Conservation (phyloP, 2,888 invertebrate species). For the Poecilus cupreus region DNA sequence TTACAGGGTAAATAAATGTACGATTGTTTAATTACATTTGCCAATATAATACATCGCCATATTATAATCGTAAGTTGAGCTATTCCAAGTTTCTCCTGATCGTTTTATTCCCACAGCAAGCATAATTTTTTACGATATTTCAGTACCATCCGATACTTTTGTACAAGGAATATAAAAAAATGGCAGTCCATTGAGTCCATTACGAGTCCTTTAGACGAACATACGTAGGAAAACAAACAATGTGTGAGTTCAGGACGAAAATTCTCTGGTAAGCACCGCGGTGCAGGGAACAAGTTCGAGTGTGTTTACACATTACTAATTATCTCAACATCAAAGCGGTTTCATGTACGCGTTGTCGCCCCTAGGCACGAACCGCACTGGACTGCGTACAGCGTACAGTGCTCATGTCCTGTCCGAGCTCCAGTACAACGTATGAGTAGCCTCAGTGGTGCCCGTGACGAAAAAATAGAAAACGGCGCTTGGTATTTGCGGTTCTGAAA, state of each 20-base stretch:
- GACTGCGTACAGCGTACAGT: slow-evolving; percentile 22
- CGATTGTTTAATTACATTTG: no score
- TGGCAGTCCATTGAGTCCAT: neutral
- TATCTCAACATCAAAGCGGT: slow-evolving; percentile 68
- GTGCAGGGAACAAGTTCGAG: slow-evolving; percentile 29
- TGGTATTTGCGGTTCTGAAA: neutral
- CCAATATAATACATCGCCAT: no score
- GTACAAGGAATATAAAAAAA: no score
- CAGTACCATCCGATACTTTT: no score
- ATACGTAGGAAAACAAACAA: neutral
- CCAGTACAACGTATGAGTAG: neutral
- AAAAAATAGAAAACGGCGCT: neutral
- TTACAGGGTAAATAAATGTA: no score
- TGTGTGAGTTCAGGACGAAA: neutral
- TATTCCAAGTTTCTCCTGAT: no score
- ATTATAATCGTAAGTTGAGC: no score
- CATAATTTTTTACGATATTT: no score
- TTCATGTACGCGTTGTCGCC: slow-evolving; percentile 59
- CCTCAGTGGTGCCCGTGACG: neutral
- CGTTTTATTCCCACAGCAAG: no score
- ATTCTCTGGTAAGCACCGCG: neutral
- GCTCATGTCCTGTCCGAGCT: neutral
- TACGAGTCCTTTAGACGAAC: neutral
- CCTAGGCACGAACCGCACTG: slow-evolving; percentile 57
- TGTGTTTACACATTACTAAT: slow-evolving; percentile 62